Base-by-base conservation (phyloP, 64 coral and sea anemone species). In the Pachyseris speciosa region DNA sequence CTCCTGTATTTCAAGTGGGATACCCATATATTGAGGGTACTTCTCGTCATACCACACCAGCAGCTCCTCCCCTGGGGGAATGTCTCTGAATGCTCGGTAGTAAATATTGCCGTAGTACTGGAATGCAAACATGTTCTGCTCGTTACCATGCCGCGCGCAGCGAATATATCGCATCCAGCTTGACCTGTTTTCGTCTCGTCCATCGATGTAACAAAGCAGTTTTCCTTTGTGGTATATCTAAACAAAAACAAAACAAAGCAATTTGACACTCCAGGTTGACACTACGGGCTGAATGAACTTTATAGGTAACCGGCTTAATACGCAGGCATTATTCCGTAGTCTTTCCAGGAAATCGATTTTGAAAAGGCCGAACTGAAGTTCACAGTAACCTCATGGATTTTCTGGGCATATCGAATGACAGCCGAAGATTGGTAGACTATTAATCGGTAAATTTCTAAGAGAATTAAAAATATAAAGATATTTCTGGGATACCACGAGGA, bases 161-260 rank as follows among this genome's bases (percentile, higher is more conserved):
- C 68, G 33, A 28, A 91, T 91, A 29, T 72, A 91, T 67, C 89
- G 52, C 89, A 91, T 91, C 89, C 89, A 91, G 15, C 89, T 91
- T 0, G 89, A 48, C 29, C 55, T 91, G 68, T 84, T 91, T 25
- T 91, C 78, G 22, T 91, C 67, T 57, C 66, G 67, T 57, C 89
- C 89, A 50, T 91, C 89, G 19, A 91, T 74, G 67, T 74, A 91
- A 28, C 71, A 69, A 84, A 57, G 32, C n/a, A 91, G 68, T 2
- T 84, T 84, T 40, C 89, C 89, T 16, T 91, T 80, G 15, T 91
- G 50, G 58, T 84, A 91, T 38, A 91, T 91, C 89, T 91, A 30
- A 33, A 84, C 19, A 51, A 19, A 44, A n/a, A n/a, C n/a, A n/a
- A n/a, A n/a, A n/a, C n/a, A n/a, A n/a, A n/a, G n/a, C n/a, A n/a